Evolutionary conservation across 2,113 vertebrate genomes (phyloP).

Genomic region (Podarcis raffonei): DNA sequence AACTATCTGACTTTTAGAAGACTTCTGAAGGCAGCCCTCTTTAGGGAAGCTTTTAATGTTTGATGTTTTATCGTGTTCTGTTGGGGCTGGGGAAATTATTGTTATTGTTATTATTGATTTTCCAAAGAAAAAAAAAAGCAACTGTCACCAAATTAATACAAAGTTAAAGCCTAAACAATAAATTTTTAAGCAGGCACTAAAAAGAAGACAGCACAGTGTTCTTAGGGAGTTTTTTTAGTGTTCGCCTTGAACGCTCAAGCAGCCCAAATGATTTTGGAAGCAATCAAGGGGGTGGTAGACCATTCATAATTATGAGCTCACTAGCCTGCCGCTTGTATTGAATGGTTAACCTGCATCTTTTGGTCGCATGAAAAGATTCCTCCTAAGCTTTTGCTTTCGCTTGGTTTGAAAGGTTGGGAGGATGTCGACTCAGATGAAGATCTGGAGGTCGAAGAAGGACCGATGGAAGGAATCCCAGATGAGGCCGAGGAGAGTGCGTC

Average conservation of each 20-base stretch:
- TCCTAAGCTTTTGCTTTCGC: constrained; percentile 7
- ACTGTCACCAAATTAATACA: too few species aligned
- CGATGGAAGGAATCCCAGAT: constrained; percentile 56
- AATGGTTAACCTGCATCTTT: background rate
- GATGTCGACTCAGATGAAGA: constrained; percentile 82
- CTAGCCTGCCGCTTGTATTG: background rate
- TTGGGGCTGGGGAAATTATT: too few species aligned
- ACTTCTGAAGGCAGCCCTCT: too few species aligned
- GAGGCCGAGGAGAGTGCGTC: constrained; percentile 67
- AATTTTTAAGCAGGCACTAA: too few species aligned
- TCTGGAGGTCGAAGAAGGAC: constrained; percentile 41
- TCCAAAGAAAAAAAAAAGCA: too few species aligned
- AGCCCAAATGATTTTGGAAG: background rate
- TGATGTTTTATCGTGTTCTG: too few species aligned
- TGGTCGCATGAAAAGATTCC: background rate
- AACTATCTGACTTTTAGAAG: too few species aligned
- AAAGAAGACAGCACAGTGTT: too few species aligned
- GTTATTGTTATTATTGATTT: too few species aligned
- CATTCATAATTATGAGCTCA: background rate
- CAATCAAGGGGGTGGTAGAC: background rate
- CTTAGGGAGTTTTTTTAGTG: background rate
- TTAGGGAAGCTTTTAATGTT: too few species aligned
- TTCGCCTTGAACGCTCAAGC: background rate
- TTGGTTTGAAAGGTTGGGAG: constrained; percentile 84
- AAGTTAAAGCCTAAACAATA: too few species aligned